Evolutionary conservation across 2,888 invertebrate genomes (phyloP).

Genomic region (Heliconius charithonia): DNA sequence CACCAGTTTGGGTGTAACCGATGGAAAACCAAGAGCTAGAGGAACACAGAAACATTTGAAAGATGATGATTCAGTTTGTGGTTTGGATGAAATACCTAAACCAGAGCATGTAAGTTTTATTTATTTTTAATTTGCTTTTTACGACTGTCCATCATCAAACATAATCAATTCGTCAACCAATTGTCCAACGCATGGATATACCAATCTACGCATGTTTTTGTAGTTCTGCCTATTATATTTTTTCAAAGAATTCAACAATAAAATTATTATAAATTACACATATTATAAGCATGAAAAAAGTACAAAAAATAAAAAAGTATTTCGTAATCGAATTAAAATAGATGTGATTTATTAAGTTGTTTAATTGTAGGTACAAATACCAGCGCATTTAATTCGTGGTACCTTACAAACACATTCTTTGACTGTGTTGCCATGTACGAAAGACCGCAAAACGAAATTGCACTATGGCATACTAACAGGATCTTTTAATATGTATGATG

Average conservation of each 20-base stretch:
- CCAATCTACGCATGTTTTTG: no score
- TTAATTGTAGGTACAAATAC: constrained; percentile 64
- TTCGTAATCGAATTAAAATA: no score
- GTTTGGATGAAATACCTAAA: constrained; percentile 71
- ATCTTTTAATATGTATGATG: constrained; percentile 74
- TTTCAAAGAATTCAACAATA: no score
- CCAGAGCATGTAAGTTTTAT: constrained; percentile 67
- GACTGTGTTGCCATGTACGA: constrained; percentile 72
- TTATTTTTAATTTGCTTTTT: neutral
- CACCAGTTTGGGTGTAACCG: constrained; percentile 53
- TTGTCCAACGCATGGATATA: no score
- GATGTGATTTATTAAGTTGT: neutral
- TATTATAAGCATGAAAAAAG: no score
- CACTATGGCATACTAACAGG: constrained; percentile 76
- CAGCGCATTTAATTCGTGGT: constrained; percentile 66
- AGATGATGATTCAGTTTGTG: constrained; percentile 66
- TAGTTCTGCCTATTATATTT: no score
- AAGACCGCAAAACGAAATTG: constrained; percentile 64
- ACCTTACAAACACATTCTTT: constrained; percentile 73
- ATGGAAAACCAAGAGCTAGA: constrained; percentile 64
- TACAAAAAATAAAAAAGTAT: no score
- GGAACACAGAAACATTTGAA: constrained; percentile 54
- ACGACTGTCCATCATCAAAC: neutral
- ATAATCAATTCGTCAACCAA: no score
- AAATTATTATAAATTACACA: no score